Percentiles rank a stretch among this genome's conserved stretches.
phyloP scores from a whole-genome alignment of 2,113 vertebrate species.

The Coregonus clupeaformis region DNA sequence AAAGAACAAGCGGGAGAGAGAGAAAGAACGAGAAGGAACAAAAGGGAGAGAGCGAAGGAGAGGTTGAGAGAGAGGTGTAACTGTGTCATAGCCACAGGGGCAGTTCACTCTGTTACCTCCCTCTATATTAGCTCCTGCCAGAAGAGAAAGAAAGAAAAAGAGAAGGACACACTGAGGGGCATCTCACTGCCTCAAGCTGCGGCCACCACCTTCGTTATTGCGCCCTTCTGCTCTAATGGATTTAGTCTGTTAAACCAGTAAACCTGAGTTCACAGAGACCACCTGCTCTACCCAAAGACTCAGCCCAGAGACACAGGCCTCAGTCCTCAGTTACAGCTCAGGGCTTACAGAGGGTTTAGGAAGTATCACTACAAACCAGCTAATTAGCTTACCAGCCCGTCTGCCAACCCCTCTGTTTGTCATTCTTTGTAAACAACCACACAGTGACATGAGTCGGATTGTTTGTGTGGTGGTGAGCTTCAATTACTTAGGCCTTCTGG shows the following conservation, averaged over 20 bases:
- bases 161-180: neutral
- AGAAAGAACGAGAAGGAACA: neutral
- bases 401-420: constrained; percentile 1
- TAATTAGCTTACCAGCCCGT: constrained; percentile 11
- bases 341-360: constrained; percentile 17
- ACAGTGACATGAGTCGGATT: neutral
- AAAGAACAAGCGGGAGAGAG: neutral
- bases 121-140: neutral
- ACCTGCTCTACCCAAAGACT: constrained; percentile 20
- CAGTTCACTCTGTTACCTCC: neutral
- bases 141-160: neutral
- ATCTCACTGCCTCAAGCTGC: too few relatives aligned
- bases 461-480: neutral
- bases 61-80: neutral
- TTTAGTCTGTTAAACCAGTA: neutral
- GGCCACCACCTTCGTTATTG: too few relatives aligned
- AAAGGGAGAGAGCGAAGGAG: neutral
- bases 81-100: neutral
- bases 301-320: neutral
- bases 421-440: neutral
- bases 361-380: constrained; percentile 6
- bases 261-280: neutral
- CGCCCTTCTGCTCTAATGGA: neutral
- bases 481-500: neutral
- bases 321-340: neutral